Evolutionary conservation across 2,797 vertebrate species (phyloP).

Genomic region (Trachurus trachurus): DNA sequence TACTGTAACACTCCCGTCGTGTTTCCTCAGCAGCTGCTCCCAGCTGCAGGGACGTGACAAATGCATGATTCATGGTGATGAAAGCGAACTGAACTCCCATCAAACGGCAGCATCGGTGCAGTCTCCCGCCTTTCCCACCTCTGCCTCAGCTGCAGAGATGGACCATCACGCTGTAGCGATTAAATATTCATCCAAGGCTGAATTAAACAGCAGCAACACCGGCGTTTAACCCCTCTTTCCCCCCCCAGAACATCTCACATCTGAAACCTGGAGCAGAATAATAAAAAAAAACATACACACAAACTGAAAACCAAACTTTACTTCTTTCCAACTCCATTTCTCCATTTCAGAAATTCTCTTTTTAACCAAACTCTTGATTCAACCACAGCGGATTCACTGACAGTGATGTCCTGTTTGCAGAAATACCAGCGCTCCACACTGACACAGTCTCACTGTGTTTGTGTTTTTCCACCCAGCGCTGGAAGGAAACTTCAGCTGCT

Average conservation of each 20-base stretch:
- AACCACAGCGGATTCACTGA: neutral
- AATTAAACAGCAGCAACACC: conserved; percentile 36
- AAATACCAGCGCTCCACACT: neutral
- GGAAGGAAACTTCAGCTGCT: neutral
- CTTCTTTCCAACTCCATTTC: neutral
- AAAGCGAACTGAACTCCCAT: conserved; percentile 50
- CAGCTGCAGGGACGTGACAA: conserved; percentile 39
- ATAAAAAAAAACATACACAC: neutral
- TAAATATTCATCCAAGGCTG: conserved; percentile 65
- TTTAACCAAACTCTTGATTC: neutral
- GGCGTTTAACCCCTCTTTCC: conserved; percentile 20
- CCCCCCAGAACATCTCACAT: neutral
- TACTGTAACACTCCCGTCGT: conserved; percentile 11
- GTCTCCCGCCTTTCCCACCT: conserved; percentile 23
- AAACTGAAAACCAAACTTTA: neutral
- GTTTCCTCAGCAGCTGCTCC: conserved; percentile 14
- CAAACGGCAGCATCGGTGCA: conserved; percentile 37
- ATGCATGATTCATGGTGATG: conserved; percentile 50
- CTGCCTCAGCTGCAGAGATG: conserved; percentile 41
- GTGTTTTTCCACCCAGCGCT: neutral
- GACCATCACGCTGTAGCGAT: conserved; percentile 27
- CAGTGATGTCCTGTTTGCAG: neutral
- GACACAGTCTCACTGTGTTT: neutral
- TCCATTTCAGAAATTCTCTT: neutral
- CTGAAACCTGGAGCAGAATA: neutral